Percentiles rank a stretch among this genome's conserved stretches.
Conservation (phyloP, 64 coral and sea anemone genomes). For the Pocillopora damicornis region DNA sequence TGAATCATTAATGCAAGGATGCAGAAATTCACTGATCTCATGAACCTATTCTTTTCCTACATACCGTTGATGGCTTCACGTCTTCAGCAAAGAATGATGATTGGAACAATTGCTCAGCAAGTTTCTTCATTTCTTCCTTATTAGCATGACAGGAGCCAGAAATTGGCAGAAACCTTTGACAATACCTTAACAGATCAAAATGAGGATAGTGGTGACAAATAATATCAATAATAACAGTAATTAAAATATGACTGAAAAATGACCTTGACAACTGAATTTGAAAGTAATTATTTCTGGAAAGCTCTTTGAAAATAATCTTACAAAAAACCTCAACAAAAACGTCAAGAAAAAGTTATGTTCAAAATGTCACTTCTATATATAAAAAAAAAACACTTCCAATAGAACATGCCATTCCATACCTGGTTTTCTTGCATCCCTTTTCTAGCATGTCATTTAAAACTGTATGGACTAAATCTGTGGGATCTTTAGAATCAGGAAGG, state of each 20-base stretch:
- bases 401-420: constrained; percentile 11
- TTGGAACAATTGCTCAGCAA: constrained; percentile 46
- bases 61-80: constrained; percentile 66
- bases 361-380: no score
- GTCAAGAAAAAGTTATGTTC: no score
- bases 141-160: constrained; percentile 70
- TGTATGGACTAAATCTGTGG: constrained; percentile 67
- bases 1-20: no score
- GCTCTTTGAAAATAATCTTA: no score
- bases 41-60: background rate
- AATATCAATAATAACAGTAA: no score
- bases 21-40: no score
- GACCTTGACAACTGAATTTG: no score
- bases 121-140: constrained; percentile 65
- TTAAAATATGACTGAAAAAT: no score
- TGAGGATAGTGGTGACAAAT: background rate
- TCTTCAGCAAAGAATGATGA: constrained; percentile 53
- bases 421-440: constrained; percentile 65
- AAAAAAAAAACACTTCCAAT: background rate
- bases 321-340: no score
- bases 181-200: constrained; percentile 47
- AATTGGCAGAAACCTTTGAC: constrained; percentile 73
- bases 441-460: constrained; percentile 70
- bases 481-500: constrained; percentile 65
- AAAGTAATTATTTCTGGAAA: no score